These are phyloP conservation scores for Patella depressa DNA, from an alignment of 2,888 invertebrate genomes.

Conservation along the genomic window DNA sequence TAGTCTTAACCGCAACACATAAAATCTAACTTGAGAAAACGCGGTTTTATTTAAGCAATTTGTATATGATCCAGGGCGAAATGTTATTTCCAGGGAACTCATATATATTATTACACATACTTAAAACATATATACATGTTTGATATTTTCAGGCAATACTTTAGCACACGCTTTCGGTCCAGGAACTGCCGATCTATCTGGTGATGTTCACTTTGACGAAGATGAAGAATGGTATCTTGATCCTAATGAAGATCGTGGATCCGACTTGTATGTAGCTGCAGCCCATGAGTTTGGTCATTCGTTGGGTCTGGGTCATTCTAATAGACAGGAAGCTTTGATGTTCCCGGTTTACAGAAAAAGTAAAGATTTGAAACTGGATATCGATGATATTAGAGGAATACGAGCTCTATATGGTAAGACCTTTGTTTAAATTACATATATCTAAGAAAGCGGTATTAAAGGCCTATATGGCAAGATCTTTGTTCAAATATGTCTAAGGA, in stretches of 20 bases:
- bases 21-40: too few relatives aligned
- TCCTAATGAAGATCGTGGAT: constrained; percentile 40
- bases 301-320: constrained; percentile 68
- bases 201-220: constrained; percentile 70
- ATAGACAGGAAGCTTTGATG: constrained; percentile 64
- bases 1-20: too few relatives aligned
- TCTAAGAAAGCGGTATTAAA: too few relatives aligned
- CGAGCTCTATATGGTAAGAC: constrained; percentile 64
- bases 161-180: constrained; percentile 70
- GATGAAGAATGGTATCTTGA: constrained; percentile 64
- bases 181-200: constrained; percentile 56
- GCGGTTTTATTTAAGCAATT: too few relatives aligned
- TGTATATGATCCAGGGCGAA: too few relatives aligned
- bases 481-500: too few relatives aligned
- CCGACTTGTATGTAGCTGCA: constrained; percentile 67
- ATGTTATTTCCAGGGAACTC: too few relatives aligned
- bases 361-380: constrained; percentile 58
- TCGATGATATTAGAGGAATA: constrained; percentile 65
- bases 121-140: neutral
- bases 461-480: constrained; percentile 38
- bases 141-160: constrained; percentile 52
- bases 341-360: constrained; percentile 67
- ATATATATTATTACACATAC: too few relatives aligned
- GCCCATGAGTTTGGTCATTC: constrained; percentile 71
- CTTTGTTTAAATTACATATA: too few relatives aligned